Evolutionary conservation across 2,113 vertebrate species (phyloP).

Genomic region (Brachirus orientalis): DNA sequence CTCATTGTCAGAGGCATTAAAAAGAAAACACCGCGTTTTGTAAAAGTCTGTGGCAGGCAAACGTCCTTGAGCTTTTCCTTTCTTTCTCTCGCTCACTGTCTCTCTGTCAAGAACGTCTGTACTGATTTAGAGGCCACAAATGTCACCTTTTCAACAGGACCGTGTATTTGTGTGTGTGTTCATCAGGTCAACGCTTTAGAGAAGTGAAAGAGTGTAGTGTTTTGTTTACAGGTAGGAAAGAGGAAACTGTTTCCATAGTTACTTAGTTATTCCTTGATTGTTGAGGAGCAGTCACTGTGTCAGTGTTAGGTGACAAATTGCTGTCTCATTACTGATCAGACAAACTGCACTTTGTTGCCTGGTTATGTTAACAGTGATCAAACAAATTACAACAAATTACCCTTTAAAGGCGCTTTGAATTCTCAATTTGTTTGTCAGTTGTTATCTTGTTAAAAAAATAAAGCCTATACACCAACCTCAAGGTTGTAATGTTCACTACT

Average conservation of each 20-base stretch:
- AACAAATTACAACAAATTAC: too few relatives aligned
- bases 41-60: too few relatives aligned
- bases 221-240: neutral
- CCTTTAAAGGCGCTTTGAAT: too few relatives aligned
- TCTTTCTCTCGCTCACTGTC: too few relatives aligned
- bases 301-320: slow-evolving; percentile 1
- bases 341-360: neutral
- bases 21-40: neutral
- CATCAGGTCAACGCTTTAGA: neutral
- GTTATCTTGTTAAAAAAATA: too few relatives aligned
- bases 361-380: neutral
- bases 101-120: neutral
- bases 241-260: slow-evolving; percentile 11
- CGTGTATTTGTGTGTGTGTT: neutral
- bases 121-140: neutral
- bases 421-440: too few relatives aligned
- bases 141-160: too few relatives aligned
- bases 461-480: too few relatives aligned
- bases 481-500: too few relatives aligned
- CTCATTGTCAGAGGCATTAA: neutral
- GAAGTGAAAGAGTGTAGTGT: neutral
- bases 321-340: neutral
- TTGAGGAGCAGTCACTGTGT: slow-evolving; percentile 4
- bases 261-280: neutral
- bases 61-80: too few relatives aligned